Base-by-base conservation (phyloP, 1,140 invertebrate genomes). In the Cydia fagiglandana region DNA sequence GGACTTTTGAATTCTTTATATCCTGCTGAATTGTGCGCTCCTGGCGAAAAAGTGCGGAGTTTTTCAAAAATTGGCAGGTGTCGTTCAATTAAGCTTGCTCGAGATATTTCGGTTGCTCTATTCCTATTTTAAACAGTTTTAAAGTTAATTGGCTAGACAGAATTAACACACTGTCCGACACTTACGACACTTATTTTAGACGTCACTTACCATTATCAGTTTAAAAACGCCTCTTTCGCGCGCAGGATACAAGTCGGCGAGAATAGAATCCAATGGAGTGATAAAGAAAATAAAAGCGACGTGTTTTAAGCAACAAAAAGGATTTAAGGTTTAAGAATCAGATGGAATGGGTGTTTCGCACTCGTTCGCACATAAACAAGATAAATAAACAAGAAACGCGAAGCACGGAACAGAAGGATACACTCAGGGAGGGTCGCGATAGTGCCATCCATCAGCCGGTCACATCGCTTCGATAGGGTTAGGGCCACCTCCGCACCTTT, bases 401-500 rank as follows among this genome's bases (percentile, higher is more conserved):
- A 75, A 74, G 80, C 82, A 79, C 83, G 24, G 82, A 84, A 84
- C 86, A 84, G 87, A 86, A 86, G 82, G 85, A 81, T 78, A 76
- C 75, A 74, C 73, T 76, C 86, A 78, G 75, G 79, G 76, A 86
- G 88, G 90, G 87, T 87, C 80, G 79, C 77, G 87, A 89, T 87
- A 86, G 88, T 83, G 86, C 86, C 86, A 92, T 92, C 88, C 87
- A 91, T 92, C 91, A 88, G 81, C 47, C 81, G 88, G 84, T 87
- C 87, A 85, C 88, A 88, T 89, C 79, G 76, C 85, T 88, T 90
- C 90, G 91, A 92, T 92, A 92, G 91, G 91, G 91, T 92, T 92
- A 91, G 86, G 86, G 85, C 86, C 87, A 88, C 82, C 86, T 89
- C 83, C 86, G 85, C 84, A 92, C 89, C 91, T 91, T 91, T 92